Conservation (phyloP, 2,888 invertebrate genomes). For the Pollenia amentaria region DNA sequence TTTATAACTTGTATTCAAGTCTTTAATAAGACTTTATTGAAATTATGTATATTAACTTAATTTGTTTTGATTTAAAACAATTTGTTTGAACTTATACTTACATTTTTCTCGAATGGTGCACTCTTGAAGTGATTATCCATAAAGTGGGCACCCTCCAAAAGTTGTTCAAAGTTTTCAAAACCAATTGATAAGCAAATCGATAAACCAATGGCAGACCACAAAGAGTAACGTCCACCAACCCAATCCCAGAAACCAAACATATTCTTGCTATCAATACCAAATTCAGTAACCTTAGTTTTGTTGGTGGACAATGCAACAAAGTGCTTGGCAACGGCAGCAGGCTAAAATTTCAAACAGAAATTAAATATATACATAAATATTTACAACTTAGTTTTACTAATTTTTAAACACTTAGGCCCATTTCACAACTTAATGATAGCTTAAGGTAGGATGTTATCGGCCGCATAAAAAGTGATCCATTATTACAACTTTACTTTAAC, state of each 20-base stretch:
- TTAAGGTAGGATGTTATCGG: no score
- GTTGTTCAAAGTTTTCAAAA: conserved; percentile 96
- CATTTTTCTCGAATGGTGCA: conserved; percentile 95
- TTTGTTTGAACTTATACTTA: conserved; percentile 82
- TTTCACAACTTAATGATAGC: no score
- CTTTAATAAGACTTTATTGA: no score
- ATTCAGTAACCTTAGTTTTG: conserved; percentile 95
- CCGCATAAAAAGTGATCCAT: no score
- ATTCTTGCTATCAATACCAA: conserved; percentile 98
- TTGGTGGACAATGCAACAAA: conserved; percentile 99
- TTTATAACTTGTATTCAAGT: no score
- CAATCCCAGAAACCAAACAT: conserved; percentile 99
- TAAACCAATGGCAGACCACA: conserved; percentile 99
- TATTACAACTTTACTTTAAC: no score
- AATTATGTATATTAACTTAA: no score
- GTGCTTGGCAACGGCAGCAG: conserved; percentile 95
- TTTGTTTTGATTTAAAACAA: no score
- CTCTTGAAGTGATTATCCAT: conserved; percentile 97
- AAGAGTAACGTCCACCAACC: conserved; percentile 98
- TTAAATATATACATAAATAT: not conserved
- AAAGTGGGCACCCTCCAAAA: conserved; percentile 95
- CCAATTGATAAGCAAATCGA: conserved; percentile 97
- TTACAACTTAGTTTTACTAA: not conserved
- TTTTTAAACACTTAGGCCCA: no score
- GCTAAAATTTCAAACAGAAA: conserved; percentile 84